phyloP scores from a whole-genome alignment of 1,140 invertebrate genomes.

The Agrilus planipennis region DNA sequence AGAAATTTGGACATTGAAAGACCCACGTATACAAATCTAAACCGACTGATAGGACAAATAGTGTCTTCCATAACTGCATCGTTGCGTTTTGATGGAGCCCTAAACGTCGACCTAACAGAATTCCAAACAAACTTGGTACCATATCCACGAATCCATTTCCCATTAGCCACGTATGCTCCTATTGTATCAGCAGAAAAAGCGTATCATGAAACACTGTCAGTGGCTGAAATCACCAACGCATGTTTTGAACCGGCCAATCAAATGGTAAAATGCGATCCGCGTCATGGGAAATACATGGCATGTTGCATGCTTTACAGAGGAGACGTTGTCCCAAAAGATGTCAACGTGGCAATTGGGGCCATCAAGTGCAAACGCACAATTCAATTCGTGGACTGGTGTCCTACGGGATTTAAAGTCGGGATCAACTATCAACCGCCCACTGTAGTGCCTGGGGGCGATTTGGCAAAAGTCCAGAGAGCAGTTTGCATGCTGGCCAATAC shows the following conservation, averaged over 20 bases:
- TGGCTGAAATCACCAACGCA: slow-evolving; percentile 77
- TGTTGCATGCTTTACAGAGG: slow-evolving; percentile 69
- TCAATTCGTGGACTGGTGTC: slow-evolving; percentile 59
- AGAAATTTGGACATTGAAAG: slow-evolving; percentile 78
- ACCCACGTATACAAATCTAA: slow-evolving; percentile 69
- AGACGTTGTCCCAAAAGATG: slow-evolving; percentile 58
- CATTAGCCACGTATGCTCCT: neutral
- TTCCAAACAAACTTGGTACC: slow-evolving; percentile 50
- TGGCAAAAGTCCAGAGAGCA: slow-evolving; percentile 53
- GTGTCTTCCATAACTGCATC: slow-evolving; percentile 56
- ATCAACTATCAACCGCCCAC: slow-evolving; percentile 58
- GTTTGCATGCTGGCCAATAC: slow-evolving; percentile 66
- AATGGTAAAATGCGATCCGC: slow-evolving; percentile 66
- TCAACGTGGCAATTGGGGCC: slow-evolving; percentile 55
- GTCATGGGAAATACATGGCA: slow-evolving; percentile 59
- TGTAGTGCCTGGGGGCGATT: slow-evolving; percentile 54
- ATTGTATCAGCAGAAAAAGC: slow-evolving; percentile 66
- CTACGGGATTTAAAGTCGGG: slow-evolving; percentile 56
- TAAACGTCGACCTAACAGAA: slow-evolving; percentile 58
- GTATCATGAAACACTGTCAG: slow-evolving; percentile 69
- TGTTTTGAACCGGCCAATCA: slow-evolving; percentile 60
- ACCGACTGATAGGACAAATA: slow-evolving; percentile 50
- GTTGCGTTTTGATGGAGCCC: slow-evolving; percentile 53
- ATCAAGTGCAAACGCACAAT: slow-evolving; percentile 53
- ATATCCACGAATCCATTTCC: slow-evolving; percentile 30